These are phyloP conservation scores for Loxodonta africana DNA, from an alignment of 2,113 vertebrate species.

Conservation along the genomic window DNA sequence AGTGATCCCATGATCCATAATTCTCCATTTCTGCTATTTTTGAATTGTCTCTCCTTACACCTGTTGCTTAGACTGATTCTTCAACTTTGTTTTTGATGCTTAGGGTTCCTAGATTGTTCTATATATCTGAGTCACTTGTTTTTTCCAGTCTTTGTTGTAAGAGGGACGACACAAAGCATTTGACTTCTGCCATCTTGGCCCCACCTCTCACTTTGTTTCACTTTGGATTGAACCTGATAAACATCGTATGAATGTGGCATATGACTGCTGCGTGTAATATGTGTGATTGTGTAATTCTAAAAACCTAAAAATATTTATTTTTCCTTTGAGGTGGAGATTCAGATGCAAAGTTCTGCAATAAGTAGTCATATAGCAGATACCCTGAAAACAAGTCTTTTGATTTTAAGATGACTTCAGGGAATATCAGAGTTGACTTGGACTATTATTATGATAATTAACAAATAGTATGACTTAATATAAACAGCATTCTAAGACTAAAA, in stretches of 20 bases:
- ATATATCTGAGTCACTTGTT: no score
- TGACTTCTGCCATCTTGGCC: no score
- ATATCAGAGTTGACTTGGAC: neutral
- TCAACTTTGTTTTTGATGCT: no score
- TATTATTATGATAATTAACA: conserved; percentile 60
- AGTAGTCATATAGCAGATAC: neutral
- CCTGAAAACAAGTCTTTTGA: conserved; percentile 1
- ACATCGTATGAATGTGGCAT: neutral
- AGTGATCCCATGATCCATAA: no score
- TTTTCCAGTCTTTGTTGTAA: no score
- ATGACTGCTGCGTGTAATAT: neutral
- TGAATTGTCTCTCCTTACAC: no score
- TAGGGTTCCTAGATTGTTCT: no score
- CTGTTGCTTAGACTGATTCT: no score
- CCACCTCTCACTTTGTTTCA: neutral
- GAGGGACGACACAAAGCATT: no score
- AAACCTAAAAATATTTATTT: conserved; percentile 52
- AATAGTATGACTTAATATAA: conserved; percentile 33
- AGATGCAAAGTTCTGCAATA: neutral
- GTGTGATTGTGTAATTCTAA: neutral
- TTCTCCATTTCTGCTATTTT: no score
- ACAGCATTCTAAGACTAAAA: conserved; percentile 48
- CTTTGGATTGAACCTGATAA: conserved; percentile 35
- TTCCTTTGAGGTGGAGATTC: conserved; percentile 5
- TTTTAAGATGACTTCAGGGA: conserved; percentile 40